These are phyloP conservation scores for Melanotaenia nigrans DNA, from an alignment of 2,797 vertebrate genomes.

Conservation along the genomic window DNA sequence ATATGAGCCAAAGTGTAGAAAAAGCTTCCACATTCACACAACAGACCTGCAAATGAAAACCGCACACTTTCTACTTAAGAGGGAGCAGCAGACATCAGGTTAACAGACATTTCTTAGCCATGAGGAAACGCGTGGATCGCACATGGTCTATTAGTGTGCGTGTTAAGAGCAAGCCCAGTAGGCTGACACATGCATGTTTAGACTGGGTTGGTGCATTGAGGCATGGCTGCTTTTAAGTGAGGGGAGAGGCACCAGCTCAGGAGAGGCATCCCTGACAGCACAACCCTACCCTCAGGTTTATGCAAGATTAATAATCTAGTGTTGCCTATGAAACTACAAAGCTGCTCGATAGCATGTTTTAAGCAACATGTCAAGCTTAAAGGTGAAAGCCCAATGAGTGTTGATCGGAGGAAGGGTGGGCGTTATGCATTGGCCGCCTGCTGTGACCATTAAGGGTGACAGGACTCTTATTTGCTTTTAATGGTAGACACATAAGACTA, in stretches of 20 bases:
- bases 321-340: neutral
- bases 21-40: constrained; percentile 39
- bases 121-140: constrained; percentile 32
- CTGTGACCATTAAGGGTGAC: neutral
- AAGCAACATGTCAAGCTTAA: no score
- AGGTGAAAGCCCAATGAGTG: neutral
- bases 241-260: constrained; percentile 66
- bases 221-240: constrained; percentile 51
- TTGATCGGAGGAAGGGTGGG: neutral
- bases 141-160: constrained; percentile 52
- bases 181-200: constrained; percentile 72
- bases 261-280: constrained; percentile 46
- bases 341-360: neutral
- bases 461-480: constrained; percentile 6
- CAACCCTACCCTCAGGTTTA: constrained; percentile 26
- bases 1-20: neutral
- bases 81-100: constrained; percentile 51
- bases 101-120: constrained; percentile 56
- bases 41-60: constrained; percentile 29
- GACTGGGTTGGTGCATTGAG: constrained; percentile 45
- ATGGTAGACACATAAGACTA: constrained; percentile 24
- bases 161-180: constrained; percentile 49
- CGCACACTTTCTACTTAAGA: constrained; percentile 5
- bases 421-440: neutral
- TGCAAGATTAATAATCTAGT: constrained; percentile 16